A percentile compares a stretch with the other conserved stretches of the same genome.
These are phyloP conservation scores for Dinomys branickii DNA, from an alignment of 2,113 vertebrate genomes.

Conservation along the genomic window DNA sequence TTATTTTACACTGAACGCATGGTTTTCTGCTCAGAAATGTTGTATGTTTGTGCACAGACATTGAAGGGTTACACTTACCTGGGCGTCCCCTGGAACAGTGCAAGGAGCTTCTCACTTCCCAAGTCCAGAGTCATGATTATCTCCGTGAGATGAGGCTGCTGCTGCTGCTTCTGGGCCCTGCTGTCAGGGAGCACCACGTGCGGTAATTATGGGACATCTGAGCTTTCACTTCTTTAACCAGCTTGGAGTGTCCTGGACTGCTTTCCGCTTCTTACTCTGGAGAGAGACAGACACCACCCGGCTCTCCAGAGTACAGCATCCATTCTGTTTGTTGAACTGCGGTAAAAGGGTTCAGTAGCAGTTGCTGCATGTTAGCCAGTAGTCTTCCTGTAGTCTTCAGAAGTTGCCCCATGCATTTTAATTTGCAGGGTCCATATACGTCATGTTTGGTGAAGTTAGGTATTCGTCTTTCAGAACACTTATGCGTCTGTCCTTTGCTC, in stretches of 20 bases:
- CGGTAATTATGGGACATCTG: background rate
- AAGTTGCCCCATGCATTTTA: background rate
- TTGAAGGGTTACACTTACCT: background rate
- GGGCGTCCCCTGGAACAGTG: background rate
- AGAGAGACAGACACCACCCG: background rate
- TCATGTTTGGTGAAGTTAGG: background rate
- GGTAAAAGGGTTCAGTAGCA: background rate
- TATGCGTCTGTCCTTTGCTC: background rate
- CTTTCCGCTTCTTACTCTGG: background rate
- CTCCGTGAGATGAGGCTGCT: background rate
- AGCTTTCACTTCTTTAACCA: background rate
- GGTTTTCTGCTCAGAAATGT: background rate
- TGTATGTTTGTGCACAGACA: background rate
- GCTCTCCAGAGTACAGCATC: background rate
- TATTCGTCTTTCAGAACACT: background rate
- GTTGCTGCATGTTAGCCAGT: background rate
- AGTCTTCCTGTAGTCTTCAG: background rate
- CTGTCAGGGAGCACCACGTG: background rate
- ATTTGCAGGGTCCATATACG: slow-evolving; percentile 2
- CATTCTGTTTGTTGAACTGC: background rate
- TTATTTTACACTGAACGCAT: background rate
- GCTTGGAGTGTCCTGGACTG: background rate
- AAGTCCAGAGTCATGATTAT: background rate
- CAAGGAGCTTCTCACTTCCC: background rate
- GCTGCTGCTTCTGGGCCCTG: background rate